These are phyloP conservation scores for Phylloscopus trochiloides DNA, from an alignment of 2,113 vertebrate genomes.

Conservation along the genomic window DNA sequence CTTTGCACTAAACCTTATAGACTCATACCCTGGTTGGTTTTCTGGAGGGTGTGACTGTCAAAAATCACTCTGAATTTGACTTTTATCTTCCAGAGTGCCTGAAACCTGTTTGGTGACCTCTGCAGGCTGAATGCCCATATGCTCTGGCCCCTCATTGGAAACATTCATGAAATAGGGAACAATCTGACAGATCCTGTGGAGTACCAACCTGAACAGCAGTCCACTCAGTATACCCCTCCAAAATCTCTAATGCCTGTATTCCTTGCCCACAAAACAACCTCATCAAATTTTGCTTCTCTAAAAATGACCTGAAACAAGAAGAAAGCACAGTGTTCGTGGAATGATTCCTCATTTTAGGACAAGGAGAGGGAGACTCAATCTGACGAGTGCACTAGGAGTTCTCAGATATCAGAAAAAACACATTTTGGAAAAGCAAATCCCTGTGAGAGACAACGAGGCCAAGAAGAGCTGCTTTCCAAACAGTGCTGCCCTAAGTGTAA, in stretches of 20 bases:
- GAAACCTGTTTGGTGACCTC: conserved; percentile 1
- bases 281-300: neutral
- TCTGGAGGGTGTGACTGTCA: neutral
- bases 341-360: neutral
- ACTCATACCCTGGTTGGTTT: neutral
- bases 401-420: neutral
- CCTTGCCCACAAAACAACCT: neutral
- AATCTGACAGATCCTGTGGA: neutral
- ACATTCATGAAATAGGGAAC: neutral
- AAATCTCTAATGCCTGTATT: neutral
- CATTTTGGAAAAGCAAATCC: neutral
- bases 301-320: neutral
- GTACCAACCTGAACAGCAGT: rapidly evolving
- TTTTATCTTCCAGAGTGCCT: neutral
- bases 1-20: neutral
- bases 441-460: neutral
- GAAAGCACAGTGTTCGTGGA: neutral
- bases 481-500: neutral
- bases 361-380: neutral
- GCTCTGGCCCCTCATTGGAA: neutral
- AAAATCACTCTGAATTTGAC: neutral
- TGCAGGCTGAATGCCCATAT: neutral
- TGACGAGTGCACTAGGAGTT: neutral
- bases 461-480: neutral
- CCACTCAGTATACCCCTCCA: neutral